Percentiles rank a stretch among this genome's conserved stretches.
phyloP scores from a whole-genome alignment of 2,113 vertebrate species.

The Ictidomys tridecemlineatus region DNA sequence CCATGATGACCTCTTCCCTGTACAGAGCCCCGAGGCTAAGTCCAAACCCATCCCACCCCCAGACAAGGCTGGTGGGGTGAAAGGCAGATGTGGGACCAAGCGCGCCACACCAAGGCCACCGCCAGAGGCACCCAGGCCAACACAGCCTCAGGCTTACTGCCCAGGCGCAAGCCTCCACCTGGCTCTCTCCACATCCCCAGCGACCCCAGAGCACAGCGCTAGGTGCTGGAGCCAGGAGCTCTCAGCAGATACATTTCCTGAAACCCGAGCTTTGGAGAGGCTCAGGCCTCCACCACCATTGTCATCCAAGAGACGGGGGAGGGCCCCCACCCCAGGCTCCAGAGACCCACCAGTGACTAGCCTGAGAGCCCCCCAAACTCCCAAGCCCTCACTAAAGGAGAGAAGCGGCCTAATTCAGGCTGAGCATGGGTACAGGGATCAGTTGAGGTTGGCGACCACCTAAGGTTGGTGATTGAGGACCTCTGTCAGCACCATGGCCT shows the following conservation, averaged over 20 bases:
- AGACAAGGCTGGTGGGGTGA: rapidly evolving
- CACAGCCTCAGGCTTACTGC: too few relatives aligned
- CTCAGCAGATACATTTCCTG: conserved; percentile 61
- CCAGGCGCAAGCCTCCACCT: rapidly evolving
- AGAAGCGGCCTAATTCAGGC: not conserved
- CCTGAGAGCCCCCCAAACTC: rapidly evolving
- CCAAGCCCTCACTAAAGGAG: not conserved
- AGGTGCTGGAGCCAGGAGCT: not conserved
- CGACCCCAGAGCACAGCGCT: not conserved
- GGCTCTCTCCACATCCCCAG: rapidly evolving
- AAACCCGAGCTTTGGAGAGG: conserved; percentile 57
- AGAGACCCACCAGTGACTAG: too few relatives aligned
- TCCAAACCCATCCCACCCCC: not conserved
- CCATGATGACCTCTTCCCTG: too few relatives aligned
- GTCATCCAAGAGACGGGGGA: not conserved
- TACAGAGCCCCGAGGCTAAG: not conserved
- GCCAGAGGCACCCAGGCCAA: not conserved
- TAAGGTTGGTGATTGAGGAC: not conserved
- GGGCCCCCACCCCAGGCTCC: too few relatives aligned
- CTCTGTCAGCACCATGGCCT: too few relatives aligned
- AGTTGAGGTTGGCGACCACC: too few relatives aligned
- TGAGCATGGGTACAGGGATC: not conserved
- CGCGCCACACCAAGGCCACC: rapidly evolving
- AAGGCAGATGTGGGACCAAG: rapidly evolving
- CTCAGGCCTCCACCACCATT: conserved; percentile 3